These are phyloP conservation scores for Hassar affinis DNA, from an alignment of 2,113 vertebrate species.

Conservation along the genomic window DNA sequence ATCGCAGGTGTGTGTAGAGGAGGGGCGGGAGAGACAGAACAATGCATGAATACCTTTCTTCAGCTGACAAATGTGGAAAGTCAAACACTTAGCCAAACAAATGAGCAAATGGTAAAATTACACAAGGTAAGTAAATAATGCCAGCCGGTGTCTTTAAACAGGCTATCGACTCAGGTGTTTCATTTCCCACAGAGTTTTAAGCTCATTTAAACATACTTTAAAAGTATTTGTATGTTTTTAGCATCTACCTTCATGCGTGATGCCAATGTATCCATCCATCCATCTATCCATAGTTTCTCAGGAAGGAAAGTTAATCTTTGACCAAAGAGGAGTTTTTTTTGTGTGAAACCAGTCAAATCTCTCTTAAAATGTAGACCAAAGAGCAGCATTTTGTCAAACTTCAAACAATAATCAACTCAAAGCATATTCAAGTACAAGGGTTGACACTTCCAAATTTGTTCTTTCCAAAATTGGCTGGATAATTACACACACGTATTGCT, in stretches of 20 bases:
- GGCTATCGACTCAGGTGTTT: not conserved
- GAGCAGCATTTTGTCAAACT: not conserved
- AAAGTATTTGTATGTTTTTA: not conserved
- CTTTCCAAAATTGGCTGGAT: not conserved
- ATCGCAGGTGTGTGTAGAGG: not conserved
- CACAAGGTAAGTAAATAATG: not conserved
- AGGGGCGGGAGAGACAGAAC: not conserved
- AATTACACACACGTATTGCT: not conserved
- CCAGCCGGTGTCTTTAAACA: not conserved
- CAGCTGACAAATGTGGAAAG: slow-evolving; percentile 49
- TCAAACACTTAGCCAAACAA: slow-evolving; percentile 29
- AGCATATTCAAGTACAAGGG: not conserved
- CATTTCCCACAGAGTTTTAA: slow-evolving; percentile 15
- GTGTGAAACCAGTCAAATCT: not conserved
- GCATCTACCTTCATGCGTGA: not conserved
- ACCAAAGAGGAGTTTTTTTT: not conserved
- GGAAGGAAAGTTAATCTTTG: not conserved
- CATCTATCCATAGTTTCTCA: too few relatives aligned
- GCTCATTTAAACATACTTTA: not conserved
- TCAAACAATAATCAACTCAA: not conserved
- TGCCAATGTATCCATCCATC: not conserved
- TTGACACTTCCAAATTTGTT: not conserved
- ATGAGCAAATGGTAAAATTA: not conserved
- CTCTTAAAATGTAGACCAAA: not conserved
- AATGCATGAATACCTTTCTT: not conserved